phyloP scores from a whole-genome alignment of 1,140 invertebrate species.

The Hesperophylax magnus region DNA sequence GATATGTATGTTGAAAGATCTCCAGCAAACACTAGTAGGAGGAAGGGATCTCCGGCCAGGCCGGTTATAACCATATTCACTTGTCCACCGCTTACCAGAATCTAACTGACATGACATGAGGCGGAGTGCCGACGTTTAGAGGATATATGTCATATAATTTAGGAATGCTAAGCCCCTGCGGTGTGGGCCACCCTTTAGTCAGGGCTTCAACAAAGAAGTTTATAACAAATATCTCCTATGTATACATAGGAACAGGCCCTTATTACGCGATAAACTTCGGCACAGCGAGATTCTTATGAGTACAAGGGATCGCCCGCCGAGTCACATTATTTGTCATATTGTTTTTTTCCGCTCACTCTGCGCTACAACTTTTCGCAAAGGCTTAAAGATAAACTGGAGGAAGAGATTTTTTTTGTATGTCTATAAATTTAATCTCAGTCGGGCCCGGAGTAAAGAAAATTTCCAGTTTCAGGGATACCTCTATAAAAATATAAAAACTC shows the following conservation, averaged over 20 bases:
- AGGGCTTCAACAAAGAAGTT: conserved; percentile 30
- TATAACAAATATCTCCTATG: conserved; percentile 32
- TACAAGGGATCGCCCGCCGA: conserved; percentile 30
- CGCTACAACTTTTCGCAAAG: conserved; percentile 7
- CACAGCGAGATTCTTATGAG: conserved; percentile 35
- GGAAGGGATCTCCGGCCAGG: not conserved
- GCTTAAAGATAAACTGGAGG: conserved; percentile 30
- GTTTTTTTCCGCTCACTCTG: conserved; percentile 30
- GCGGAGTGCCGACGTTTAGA: conserved; percentile 14
- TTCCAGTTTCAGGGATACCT: not conserved
- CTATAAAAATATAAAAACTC: not conserved
- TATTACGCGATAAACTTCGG: conserved; percentile 34
- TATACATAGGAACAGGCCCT: conserved; percentile 28
- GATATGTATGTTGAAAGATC: too few species aligned
- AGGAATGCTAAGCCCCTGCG: conserved; percentile 21
- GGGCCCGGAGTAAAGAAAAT: not conserved
- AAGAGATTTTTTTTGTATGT: conserved; percentile 24
- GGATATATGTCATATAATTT: conserved; percentile 12
- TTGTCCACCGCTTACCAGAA: conserved; percentile 9
- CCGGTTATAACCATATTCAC: not conserved
- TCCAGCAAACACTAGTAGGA: too few species aligned
- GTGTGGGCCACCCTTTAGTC: conserved; percentile 19
- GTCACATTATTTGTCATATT: conserved; percentile 39
- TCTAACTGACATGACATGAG: conserved; percentile 14
- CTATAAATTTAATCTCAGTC: conserved; percentile 39